Evolutionary conservation across 2,888 invertebrate species (phyloP).

Genomic region (Drosophila aldrichi): DNA sequence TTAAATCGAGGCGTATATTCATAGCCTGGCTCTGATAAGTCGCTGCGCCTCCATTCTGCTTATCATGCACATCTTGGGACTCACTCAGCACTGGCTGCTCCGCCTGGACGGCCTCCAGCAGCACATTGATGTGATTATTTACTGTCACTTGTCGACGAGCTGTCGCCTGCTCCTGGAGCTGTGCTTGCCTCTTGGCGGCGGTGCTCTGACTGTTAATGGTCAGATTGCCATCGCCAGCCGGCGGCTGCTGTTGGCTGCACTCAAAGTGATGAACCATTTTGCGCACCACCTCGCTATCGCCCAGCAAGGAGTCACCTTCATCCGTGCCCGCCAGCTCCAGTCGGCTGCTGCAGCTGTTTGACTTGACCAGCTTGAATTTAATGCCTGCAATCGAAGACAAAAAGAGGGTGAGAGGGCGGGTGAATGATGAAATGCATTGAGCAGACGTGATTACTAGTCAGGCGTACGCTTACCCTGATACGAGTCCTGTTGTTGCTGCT

Average conservation of each 20-base stretch:
- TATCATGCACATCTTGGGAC: conserved; percentile 29
- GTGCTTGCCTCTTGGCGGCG: conserved; percentile 54
- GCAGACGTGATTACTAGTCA: not conserved
- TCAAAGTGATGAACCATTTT: conserved; percentile 85
- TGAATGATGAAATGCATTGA: conserved; percentile 6
- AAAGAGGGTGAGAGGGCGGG: not conserved
- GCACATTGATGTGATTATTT: conserved; percentile 85
- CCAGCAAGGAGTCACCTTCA: conserved; percentile 36
- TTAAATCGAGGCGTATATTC: conserved; percentile 78
- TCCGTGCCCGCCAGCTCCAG: conserved; percentile 91
- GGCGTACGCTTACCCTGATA: conserved; percentile 60
- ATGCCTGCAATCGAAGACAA: conserved; percentile 86
- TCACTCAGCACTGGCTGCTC: conserved; percentile 32
- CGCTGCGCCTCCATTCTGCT: conserved; percentile 20
- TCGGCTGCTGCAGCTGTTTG: conserved; percentile 94
- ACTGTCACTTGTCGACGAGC: conserved; percentile 81
- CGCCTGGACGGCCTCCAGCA: conserved; percentile 19
- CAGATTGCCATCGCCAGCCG: conserved; percentile 52
- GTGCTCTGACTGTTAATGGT: conserved; percentile 86
- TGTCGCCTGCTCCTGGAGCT: conserved; percentile 7
- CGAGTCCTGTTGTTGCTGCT: conserved; percentile 53
- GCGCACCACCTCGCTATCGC: conserved; percentile 84
- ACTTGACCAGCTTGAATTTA: conserved; percentile 93
- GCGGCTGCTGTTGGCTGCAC: conserved; percentile 57
- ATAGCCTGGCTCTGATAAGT: conserved; percentile 80